A percentile compares a stretch with the other conserved stretches of the same genome.
phyloP scores from a whole-genome alignment of 2,113 vertebrate genomes.

The Sebastes fasciatus region DNA sequence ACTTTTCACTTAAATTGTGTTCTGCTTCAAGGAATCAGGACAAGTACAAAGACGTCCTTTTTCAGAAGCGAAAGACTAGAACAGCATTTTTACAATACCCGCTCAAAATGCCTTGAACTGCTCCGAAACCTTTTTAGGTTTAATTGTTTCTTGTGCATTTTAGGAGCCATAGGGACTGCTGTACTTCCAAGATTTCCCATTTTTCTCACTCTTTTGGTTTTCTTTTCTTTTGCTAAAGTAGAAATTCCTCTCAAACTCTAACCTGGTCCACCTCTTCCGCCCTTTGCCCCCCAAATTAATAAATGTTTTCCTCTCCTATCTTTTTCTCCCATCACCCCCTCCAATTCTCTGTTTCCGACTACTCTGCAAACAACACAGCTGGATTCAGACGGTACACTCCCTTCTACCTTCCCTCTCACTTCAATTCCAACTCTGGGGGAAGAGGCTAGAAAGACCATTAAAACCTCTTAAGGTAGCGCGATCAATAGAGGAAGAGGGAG shows the following conservation, averaged over 20 bases:
- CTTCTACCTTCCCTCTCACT: background rate
- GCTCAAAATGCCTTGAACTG: background rate
- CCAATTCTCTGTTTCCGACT: background rate
- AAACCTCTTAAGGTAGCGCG: conserved; percentile 35
- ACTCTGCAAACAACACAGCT: conserved; percentile 11
- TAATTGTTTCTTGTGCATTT: background rate
- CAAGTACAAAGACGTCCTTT: conserved; percentile 22
- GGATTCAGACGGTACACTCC: background rate
- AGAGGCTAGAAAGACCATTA: conserved; percentile 21
- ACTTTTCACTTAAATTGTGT: conserved; percentile 1
- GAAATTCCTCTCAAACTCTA: background rate
- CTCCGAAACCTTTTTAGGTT: conserved; percentile 4
- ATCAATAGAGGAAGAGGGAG: conserved; percentile 36
- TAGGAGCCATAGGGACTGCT: background rate
- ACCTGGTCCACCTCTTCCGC: background rate
- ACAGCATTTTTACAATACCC: background rate
- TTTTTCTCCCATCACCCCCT: background rate
- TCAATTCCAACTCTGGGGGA: conserved; percentile 12
- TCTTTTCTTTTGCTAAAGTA: background rate
- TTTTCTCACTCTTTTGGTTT: background rate
- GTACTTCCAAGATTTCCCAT: background rate
- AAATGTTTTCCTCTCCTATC: background rate
- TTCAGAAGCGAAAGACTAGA: background rate
- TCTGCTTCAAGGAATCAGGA: conserved; percentile 8
- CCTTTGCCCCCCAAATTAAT: background rate